Conservation (phyloP, 2,113 vertebrate genomes). For the Pterophyllum scalare region DNA sequence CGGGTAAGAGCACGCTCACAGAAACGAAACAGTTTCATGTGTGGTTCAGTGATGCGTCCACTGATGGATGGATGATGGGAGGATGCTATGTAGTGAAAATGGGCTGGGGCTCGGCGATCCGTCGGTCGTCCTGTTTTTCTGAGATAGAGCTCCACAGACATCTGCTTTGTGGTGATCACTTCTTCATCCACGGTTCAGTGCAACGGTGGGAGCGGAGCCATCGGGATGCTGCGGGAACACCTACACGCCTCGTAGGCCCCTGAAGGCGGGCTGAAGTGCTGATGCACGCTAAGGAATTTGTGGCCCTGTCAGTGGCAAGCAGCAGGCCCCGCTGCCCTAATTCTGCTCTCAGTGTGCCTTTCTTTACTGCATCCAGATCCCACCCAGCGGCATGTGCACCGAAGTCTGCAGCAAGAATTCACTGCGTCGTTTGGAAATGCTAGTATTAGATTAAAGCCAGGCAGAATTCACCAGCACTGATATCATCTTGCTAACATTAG, state of each 20-base stretch:
- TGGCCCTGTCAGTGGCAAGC: slow-evolving; percentile 57
- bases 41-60: slow-evolving; percentile 43
- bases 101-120: slow-evolving; percentile 62
- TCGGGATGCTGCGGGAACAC: slow-evolving; percentile 55
- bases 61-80: slow-evolving; percentile 68
- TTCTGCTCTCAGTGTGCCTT: slow-evolving; percentile 18
- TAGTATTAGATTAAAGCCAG: neutral
- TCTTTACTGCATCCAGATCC: slow-evolving; percentile 13
- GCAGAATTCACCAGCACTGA: neutral
- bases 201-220: neutral
- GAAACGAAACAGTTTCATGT: neutral
- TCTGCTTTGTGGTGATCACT: neutral
- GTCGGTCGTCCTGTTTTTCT: slow-evolving; percentile 25
- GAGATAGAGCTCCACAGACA: neutral
- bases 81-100: slow-evolving; percentile 72
- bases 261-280: slow-evolving; percentile 70
- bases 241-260: slow-evolving; percentile 70
- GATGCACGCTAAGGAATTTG: slow-evolving; percentile 72
- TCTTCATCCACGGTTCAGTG: neutral
- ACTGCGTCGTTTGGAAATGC: neutral
- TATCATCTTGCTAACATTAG: neutral
- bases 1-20: slow-evolving; percentile 74
- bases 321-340: slow-evolving; percentile 64
- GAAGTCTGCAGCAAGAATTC: neutral
- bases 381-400: neutral